These are phyloP conservation scores for Drosophila siamana DNA, from an alignment of 2,888 invertebrate species.

Conservation along the genomic window DNA sequence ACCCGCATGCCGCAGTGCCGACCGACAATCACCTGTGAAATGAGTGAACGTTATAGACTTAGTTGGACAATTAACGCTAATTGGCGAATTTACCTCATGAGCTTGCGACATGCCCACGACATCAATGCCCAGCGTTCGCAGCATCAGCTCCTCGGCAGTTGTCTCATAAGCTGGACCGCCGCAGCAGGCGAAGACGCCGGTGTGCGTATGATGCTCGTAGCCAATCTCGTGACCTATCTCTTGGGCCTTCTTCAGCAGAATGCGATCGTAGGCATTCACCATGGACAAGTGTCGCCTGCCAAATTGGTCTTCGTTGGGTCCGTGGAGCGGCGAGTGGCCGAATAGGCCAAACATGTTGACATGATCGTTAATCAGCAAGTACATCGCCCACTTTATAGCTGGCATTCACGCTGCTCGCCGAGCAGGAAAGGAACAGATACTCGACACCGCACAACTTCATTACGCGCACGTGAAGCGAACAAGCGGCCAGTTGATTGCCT, in stretches of 20 bases:
- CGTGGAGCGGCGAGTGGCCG: slow-evolving; percentile 96
- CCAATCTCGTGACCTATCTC: slow-evolving; percentile 90
- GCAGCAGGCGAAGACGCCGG: slow-evolving; percentile 97
- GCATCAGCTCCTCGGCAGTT: slow-evolving; percentile 94
- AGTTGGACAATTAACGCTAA: too few relatives aligned
- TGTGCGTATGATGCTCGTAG: slow-evolving; percentile 89
- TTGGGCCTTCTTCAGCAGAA: slow-evolving; percentile 89
- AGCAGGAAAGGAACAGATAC: slow-evolving; percentile 96
- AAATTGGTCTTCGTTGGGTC: slow-evolving; percentile 96
- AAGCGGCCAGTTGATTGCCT: slow-evolving; percentile 96
- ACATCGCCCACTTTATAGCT: slow-evolving; percentile 93
- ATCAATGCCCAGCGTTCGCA: slow-evolving; percentile 92
- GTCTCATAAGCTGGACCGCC: slow-evolving; percentile 98
- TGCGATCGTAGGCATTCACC: slow-evolving; percentile 93
- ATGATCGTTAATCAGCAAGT: slow-evolving; percentile 98
- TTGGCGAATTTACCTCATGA: slow-evolving; percentile 88
- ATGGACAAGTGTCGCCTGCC: slow-evolving; percentile 96
- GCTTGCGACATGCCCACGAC: slow-evolving; percentile 93
- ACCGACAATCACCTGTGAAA: slow-evolving; percentile 89
- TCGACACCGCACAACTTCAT: slow-evolving; percentile 97
- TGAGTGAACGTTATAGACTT: too few relatives aligned
- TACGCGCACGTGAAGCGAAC: slow-evolving; percentile 96
- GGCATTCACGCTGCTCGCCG: slow-evolving; percentile 97
- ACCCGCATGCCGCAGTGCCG: slow-evolving; percentile 95
- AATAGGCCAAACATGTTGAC: slow-evolving; percentile 96